Evolutionary conservation across 2,797 vertebrate genomes (phyloP), one percentile per base, ranked within the genome.

Genomic region (Myotis myotis): DNA sequence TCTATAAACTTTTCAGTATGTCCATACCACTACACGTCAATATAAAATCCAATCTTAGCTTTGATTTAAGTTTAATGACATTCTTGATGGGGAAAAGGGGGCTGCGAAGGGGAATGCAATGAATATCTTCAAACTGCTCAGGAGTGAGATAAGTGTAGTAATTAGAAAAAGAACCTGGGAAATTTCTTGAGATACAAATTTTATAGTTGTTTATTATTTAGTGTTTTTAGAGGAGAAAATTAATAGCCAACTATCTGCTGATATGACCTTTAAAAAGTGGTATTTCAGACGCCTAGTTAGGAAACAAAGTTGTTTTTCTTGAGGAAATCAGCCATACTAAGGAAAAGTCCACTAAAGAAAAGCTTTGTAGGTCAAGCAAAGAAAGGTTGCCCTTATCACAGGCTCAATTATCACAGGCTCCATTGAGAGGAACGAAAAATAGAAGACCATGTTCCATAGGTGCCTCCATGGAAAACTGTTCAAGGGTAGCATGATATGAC

Each of bases 21-120:
- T 75, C 16, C 49, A 3, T 84, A 75, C 6, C 44, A 70, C 25
- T 85, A 51, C 1, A 71, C 41, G 3, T 74, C 70, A 91, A 44
- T 62, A 88, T 47, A 89, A 81, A 95, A 87, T 75, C 12, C 64
- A 55, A 75, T 70, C 17, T 94, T 83, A 87, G 20, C 20, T 83
- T 87, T 64, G 17, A 88, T 85, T 94, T 91, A 62, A 86, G 33
- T 66, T 83, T 70, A 92, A 57, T 72, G 55, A 71, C 2, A 53
- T 86, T 16, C 70, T 38, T 75, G 1, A 49, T 38, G 11, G 47
- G 11, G 47, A 5, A 82, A 72, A 74, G n/a, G 64, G 76, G 57
- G 2, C 8, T n/a, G 15, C 25, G 41, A 16, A 30, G 5, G 2
- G 8, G 89, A 95, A 81, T 70, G n/a, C 1, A 89, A 76, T 53